A percentile compares a stretch with the other conserved stretches of the same genome.
These are phyloP conservation scores for Pachymerium ferrugineum DNA, from an alignment of 2,888 invertebrate genomes.

Conservation along the genomic window DNA sequence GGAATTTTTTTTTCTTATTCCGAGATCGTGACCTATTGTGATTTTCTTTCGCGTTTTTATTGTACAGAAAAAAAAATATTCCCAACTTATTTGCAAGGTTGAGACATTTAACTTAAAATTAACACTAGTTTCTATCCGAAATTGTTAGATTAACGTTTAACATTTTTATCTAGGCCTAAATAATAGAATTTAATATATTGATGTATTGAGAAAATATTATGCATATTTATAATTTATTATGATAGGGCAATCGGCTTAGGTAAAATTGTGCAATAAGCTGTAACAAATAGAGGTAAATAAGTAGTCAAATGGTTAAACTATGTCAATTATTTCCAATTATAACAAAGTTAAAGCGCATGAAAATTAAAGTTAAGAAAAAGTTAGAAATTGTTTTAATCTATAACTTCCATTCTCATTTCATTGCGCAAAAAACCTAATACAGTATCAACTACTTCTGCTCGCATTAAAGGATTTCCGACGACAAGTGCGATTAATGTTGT, in stretches of 20 bases:
- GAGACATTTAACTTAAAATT: background rate
- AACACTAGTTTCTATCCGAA: background rate
- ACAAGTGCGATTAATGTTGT: background rate
- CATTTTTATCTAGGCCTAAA: background rate
- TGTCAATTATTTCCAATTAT: background rate
- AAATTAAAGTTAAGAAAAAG: background rate
- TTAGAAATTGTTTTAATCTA: background rate
- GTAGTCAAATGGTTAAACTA: too few relatives aligned
- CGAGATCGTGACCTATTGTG: background rate
- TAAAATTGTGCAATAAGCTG: background rate
- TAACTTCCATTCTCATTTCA: slow-evolving; percentile 18
- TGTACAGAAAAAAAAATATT: too few relatives aligned
- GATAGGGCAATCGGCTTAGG: too few relatives aligned
- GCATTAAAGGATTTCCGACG: background rate
- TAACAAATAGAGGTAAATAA: too few relatives aligned
- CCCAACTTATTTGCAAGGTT: background rate
- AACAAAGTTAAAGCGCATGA: background rate
- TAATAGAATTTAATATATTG: background rate
- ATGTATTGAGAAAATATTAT: background rate
- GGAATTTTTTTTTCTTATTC: background rate
- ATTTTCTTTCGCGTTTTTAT: too few relatives aligned
- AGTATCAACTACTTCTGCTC: background rate
- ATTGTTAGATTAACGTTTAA: background rate
- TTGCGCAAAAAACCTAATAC: background rate
- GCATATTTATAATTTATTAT: background rate